Evolutionary conservation across 2,797 vertebrate genomes (phyloP), one percentile per base, ranked within the genome.

Genomic region (Limnodromus scolopaceus): DNA sequence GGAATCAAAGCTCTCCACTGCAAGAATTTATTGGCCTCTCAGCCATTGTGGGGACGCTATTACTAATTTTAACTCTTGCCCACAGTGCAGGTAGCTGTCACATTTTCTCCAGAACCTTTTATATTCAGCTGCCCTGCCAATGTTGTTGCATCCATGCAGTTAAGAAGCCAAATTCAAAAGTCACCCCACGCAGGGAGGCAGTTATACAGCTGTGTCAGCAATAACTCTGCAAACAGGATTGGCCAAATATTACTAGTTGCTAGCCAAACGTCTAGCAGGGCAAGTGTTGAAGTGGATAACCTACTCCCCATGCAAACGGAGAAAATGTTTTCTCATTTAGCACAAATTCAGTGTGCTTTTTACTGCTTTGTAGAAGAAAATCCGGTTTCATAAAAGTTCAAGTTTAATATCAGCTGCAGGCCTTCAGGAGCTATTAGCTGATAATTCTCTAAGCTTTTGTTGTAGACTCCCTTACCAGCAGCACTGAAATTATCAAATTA

Each of bases 401-500:
- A 53, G 85, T 93, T 96, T 90, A 95, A 75, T 93, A 96, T 79
- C 82, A 78, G 87, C 95, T 87, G 82, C 92, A 89, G 89, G 61
- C 79, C 87, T 95, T 63, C 91, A 92, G 87, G 84, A 96, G 82
- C 89, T 91, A 93, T 96, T 96, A 96, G 87, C 54, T 75, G 79
- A 54, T 93, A 95, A 96, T 94, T 92, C 91, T 86, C 79, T 43
- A 60, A 93, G 94, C 87, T 96, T 92, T 92, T 65, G 48, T 92
- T 82, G 84, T 6, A 65, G 79, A 68, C 8, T 93, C 61, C 79
- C 65, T 80, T 93, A 72, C 91, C 69, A 78, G 82, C 79, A 93
- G 87, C 79, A 43, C 69, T 58, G 69, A 93, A 97, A 93, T 96
- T 91, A 95, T 93, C 92, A 85, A 94, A 95, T 95, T 94, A 90